Conservation (phyloP, 2,113 vertebrate species). For the Lynx canadensis region DNA sequence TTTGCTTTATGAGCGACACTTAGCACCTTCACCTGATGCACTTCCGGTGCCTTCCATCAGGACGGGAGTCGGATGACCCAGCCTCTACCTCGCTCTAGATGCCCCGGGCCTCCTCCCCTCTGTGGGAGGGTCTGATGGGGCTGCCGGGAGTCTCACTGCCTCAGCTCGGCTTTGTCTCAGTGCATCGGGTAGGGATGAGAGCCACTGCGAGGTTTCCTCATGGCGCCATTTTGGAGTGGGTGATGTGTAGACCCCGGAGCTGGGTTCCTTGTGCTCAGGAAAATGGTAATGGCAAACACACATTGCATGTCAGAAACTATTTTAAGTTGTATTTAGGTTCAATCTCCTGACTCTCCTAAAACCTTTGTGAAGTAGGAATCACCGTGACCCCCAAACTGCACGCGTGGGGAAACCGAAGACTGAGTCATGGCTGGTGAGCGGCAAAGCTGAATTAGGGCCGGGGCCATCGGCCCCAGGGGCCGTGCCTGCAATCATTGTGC, state of each 20-base stretch:
- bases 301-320: fast-evolving
- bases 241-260: too few species aligned
- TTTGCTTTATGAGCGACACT: background rate
- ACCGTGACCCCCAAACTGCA: fast-evolving
- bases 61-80: fast-evolving
- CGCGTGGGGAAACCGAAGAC: background rate
- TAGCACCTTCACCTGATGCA: fast-evolving
- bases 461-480: background rate
- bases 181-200: background rate
- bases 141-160: background rate
- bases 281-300: too few species aligned
- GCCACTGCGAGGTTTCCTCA: background rate
- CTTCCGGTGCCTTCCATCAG: background rate
- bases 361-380: background rate
- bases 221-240: fast-evolving
- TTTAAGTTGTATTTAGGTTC: background rate
- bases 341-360: background rate
- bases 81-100: fast-evolving
- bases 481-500: fast-evolving
- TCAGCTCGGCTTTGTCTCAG: background rate
- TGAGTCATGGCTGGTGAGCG: background rate
- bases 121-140: background rate
- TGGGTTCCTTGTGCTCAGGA: fast-evolving
- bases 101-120: background rate
- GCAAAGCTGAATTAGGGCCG: too few species aligned